Conservation (phyloP, 1,140 invertebrate species). For the Caenorhabditis latens region DNA sequence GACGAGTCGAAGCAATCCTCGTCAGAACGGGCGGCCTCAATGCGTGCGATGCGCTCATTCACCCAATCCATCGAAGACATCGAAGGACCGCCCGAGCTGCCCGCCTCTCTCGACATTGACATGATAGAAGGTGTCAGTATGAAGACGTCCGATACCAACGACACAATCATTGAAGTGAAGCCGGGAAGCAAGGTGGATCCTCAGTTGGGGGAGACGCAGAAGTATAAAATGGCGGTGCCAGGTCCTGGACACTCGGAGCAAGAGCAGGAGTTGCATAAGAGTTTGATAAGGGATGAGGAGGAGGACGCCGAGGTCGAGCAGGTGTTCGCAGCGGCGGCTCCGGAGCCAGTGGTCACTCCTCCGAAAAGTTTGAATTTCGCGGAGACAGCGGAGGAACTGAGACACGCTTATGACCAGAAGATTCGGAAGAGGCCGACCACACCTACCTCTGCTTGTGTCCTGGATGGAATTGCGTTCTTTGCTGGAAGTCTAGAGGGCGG, state of each 20-base stretch:
- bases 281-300: conserved; percentile 67
- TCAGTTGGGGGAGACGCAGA: conserved; percentile 74
- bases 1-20: conserved; percentile 47
- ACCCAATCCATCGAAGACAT: conserved; percentile 74
- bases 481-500: conserved; percentile 19
- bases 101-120: conserved; percentile 71
- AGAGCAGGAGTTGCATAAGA: conserved; percentile 76
- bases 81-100: conserved; percentile 70
- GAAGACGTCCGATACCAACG: conserved; percentile 68
- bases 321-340: conserved; percentile 39
- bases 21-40: conserved; percentile 57
- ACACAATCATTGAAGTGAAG: conserved; percentile 75
- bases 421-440: conserved; percentile 68
- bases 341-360: conserved; percentile 49
- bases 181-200: conserved; percentile 58
- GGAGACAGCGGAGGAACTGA: conserved; percentile 12
- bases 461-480: conserved; percentile 67
- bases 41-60: conserved; percentile 74
- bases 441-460: conserved; percentile 70
- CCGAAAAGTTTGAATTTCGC: conserved; percentile 54
- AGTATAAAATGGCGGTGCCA: conserved; percentile 75
- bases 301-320: conserved; percentile 65
- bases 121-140: conserved; percentile 57
- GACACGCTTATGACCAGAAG: conserved; percentile 43
- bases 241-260: conserved; percentile 74